Evolutionary conservation across 2,797 vertebrate species (phyloP).

Genomic region (Carapus acus): DNA sequence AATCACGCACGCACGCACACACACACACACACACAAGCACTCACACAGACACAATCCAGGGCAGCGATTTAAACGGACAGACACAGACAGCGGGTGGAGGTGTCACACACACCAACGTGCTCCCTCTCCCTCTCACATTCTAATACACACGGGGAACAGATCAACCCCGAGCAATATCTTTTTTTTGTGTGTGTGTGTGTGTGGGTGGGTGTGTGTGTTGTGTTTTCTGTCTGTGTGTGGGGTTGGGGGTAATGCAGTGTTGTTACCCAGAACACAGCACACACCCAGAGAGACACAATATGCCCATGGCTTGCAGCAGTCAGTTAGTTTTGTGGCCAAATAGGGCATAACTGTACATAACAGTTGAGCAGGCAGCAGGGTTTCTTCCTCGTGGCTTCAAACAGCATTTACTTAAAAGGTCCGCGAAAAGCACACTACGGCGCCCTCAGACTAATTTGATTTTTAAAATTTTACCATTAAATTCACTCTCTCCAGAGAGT

Average conservation of each 20-base stretch:
- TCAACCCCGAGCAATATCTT: slow-evolving; percentile 17
- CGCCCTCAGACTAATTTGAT: slow-evolving; percentile 38
- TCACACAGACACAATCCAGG: slow-evolving; percentile 25
- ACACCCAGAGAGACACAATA: no score
- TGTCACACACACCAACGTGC: slow-evolving; percentile 23
- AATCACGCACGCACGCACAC: slow-evolving; percentile 6
- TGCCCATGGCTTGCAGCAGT: slow-evolving; percentile 40
- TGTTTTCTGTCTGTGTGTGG: no score
- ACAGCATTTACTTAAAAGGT: slow-evolving; percentile 36
- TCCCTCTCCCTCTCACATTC: slow-evolving; percentile 8
- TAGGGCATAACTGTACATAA: slow-evolving; percentile 34
- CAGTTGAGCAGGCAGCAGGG: slow-evolving; percentile 33
- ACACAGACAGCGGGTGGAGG: slow-evolving; percentile 28
- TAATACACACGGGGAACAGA: background rate
- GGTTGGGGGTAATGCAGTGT: no score
- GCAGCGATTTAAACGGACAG: slow-evolving; percentile 37
- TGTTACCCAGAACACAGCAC: no score
- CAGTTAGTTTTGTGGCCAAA: slow-evolving; percentile 46
- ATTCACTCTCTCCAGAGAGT: slow-evolving; percentile 17
- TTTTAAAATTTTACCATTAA: slow-evolving; percentile 33
- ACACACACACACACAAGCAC: background rate
- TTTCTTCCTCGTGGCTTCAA: slow-evolving; percentile 31
- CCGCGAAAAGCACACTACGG: slow-evolving; percentile 41
- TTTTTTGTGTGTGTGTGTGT: slow-evolving; percentile 11
- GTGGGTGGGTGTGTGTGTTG: slow-evolving; percentile 14